These are phyloP conservation scores for Melanostigma gelatinosum DNA, from an alignment of 2,113 vertebrate species.

Conservation along the genomic window DNA sequence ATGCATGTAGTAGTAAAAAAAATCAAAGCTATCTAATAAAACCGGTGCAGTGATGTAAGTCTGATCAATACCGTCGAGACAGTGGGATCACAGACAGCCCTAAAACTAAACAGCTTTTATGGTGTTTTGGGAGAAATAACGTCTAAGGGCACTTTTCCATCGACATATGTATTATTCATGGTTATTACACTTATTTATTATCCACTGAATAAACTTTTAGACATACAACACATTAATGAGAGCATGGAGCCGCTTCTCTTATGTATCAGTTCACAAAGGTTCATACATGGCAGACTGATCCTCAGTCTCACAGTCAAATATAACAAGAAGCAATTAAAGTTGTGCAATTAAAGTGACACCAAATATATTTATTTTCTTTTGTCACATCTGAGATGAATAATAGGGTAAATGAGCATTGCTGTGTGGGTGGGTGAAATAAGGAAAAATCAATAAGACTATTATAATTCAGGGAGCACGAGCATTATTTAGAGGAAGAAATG, in stretches of 20 bases:
- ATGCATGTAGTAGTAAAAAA: conserved; percentile 61
- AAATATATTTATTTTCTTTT: conserved; percentile 15
- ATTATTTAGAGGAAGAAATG: conserved; percentile 65
- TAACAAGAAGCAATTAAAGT: conserved; percentile 18
- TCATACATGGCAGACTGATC: conserved; percentile 12
- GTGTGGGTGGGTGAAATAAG: conserved; percentile 43
- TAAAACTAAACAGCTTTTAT: conserved; percentile 62
- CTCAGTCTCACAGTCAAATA: conserved; percentile 11
- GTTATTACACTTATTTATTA: conserved; percentile 54
- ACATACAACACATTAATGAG: conserved; percentile 16
- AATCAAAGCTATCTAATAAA: conserved; percentile 67
- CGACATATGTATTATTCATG: conserved; percentile 53
- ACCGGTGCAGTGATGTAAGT: conserved; percentile 58
- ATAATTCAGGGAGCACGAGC: conserved; percentile 58
- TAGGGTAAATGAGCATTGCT: conserved; percentile 35
- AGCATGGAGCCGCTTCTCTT: conserved; percentile 4
- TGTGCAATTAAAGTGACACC: conserved; percentile 39
- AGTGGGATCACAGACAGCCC: conserved; percentile 41
- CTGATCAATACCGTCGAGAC: conserved; percentile 73
- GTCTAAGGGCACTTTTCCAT: conserved; percentile 50
- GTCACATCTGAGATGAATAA: conserved; percentile 58
- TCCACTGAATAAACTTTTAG: conserved; percentile 35
- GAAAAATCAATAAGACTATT: conserved; percentile 70
- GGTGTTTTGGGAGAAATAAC: conserved; percentile 57
- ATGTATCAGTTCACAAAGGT: conserved; percentile 1